phyloP scores from a whole-genome alignment of 2,888 invertebrate species.

The Eilema sororculum region DNA sequence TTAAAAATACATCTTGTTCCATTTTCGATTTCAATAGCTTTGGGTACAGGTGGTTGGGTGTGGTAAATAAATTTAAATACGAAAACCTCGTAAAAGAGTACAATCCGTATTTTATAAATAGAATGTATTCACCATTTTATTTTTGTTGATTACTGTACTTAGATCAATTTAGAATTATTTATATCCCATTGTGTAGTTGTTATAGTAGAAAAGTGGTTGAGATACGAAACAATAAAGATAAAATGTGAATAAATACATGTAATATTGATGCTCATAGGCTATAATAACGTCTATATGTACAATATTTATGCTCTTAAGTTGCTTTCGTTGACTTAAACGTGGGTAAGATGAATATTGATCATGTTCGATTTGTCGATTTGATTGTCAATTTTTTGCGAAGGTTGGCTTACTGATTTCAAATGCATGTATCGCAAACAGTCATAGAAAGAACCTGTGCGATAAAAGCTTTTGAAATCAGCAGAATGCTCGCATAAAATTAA shows the following conservation, averaged over 20 bases:
- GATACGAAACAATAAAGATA: constrained; percentile 36
- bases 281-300: constrained; percentile 7
- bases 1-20: not conserved
- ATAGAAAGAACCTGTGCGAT: too few relatives aligned
- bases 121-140: constrained; percentile 44
- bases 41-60: constrained; percentile 41
- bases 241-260: constrained; percentile 26
- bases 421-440: too few relatives aligned
- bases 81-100: constrained; percentile 43
- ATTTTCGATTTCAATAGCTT: not conserved
- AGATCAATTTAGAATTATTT: constrained; percentile 33
- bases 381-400: too few relatives aligned
- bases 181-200: constrained; percentile 32
- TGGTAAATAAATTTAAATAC: constrained; percentile 49
- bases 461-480: too few relatives aligned
- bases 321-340: constrained; percentile 2
- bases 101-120: constrained; percentile 50
- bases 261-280: constrained; percentile 17
- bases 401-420: too few relatives aligned
- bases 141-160: constrained; percentile 46
- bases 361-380: not conserved
- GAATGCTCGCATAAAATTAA: too few relatives aligned
- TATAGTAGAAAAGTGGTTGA: constrained; percentile 25
- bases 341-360: not conserved
- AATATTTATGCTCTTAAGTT: constrained; percentile 18